Evolutionary conservation across 2,797 vertebrate species (phyloP).

Genomic region (Hippopotamyrus pictus): DNA sequence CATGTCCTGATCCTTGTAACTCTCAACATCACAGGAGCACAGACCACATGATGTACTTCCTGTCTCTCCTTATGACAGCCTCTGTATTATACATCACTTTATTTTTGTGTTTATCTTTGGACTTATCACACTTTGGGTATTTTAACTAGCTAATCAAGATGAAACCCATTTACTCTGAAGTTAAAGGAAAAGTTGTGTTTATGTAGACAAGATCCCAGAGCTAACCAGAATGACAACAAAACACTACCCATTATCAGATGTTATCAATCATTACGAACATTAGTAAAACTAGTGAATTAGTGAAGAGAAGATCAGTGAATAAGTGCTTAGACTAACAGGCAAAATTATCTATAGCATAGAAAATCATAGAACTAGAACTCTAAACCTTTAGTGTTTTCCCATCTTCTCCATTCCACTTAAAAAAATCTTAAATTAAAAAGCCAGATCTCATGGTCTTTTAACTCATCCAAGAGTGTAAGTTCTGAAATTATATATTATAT

Average conservation of each 20-base stretch:
- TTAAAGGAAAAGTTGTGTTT: background rate
- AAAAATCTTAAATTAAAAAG: background rate
- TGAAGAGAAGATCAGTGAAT: background rate
- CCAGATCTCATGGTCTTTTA: background rate
- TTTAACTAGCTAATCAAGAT: background rate
- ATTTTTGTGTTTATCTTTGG: background rate
- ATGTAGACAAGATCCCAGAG: background rate
- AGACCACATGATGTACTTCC: background rate
- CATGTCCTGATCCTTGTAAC: background rate
- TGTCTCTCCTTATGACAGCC: background rate
- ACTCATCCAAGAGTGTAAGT: background rate
- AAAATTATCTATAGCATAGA: background rate
- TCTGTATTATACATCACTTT: background rate
- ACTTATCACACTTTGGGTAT: slow-evolving; percentile 6
- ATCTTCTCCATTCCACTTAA: background rate
- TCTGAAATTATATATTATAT: background rate
- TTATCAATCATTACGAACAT: background rate
- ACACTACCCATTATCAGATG: background rate
- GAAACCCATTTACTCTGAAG: background rate
- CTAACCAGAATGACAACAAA: background rate
- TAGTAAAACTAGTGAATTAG: background rate
- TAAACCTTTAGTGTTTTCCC: background rate
- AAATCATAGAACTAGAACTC: background rate
- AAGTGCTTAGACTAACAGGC: background rate
- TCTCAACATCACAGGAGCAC: background rate